These are phyloP conservation scores for Myzus persicae DNA, from an alignment of 1,140 invertebrate genomes.

Conservation along the genomic window DNA sequence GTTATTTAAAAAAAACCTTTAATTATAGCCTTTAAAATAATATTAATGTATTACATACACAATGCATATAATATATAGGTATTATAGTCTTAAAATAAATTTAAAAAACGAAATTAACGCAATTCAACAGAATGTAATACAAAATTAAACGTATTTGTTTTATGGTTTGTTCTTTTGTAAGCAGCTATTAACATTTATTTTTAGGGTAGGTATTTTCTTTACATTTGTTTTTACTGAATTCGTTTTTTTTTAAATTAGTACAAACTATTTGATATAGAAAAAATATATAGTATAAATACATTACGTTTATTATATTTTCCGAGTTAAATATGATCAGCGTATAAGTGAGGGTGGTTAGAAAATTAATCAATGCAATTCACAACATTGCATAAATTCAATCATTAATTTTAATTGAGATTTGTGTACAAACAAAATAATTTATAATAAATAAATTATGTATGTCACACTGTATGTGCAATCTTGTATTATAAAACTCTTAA, in stretches of 20 bases:
- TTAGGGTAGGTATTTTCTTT: not conserved
- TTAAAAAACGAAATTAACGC: not conserved
- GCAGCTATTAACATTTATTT: not conserved
- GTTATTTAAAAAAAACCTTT: too few relatives aligned
- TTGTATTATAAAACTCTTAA: not conserved
- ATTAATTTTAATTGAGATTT: too few relatives aligned
- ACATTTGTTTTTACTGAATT: not conserved
- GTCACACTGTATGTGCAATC: too few relatives aligned
- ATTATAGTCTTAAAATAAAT: not conserved
- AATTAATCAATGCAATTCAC: not conserved
- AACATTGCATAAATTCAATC: not conserved
- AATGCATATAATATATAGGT: not conserved
- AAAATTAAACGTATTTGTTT: not conserved
- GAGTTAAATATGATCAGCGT: not conserved
- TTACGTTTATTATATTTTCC: not conserved
- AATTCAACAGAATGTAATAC: not conserved
- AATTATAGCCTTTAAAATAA: not conserved
- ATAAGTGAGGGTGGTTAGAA: not conserved
- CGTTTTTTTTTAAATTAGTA: not conserved
- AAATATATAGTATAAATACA: not conserved
- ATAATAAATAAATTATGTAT: too few relatives aligned
- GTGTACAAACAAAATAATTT: too few relatives aligned
- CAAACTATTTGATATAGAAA: not conserved
- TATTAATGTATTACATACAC: not conserved
- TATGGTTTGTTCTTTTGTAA: not conserved